phyloP scores from a whole-genome alignment of 2,888 invertebrate genomes.

The Osmoderma eremita region DNA sequence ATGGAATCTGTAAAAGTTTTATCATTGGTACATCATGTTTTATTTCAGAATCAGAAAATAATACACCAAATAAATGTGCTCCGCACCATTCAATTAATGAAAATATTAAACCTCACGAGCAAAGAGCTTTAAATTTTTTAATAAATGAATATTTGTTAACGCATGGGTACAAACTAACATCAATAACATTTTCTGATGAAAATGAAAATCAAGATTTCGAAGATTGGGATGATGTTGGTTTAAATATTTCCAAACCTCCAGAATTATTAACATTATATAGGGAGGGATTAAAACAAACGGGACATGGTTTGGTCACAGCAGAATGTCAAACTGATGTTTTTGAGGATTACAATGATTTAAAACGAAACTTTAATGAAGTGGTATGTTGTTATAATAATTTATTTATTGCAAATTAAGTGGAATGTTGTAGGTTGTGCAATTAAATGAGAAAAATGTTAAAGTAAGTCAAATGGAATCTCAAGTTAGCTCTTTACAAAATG shows the following conservation, averaged over 20 bases:
- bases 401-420: constrained; percentile 3
- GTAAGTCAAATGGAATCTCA: constrained; percentile 61
- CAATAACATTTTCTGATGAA: constrained; percentile 91
- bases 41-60: constrained; percentile 66
- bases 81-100: constrained; percentile 57
- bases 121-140: constrained; percentile 84
- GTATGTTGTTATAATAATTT: constrained; percentile 3
- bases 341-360: constrained; percentile 28
- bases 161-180: constrained; percentile 85
- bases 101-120: constrained; percentile 81
- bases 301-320: constrained; percentile 58
- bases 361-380: constrained; percentile 21
- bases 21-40: background rate
- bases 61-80: constrained; percentile 64
- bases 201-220: constrained; percentile 92
- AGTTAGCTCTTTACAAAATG: constrained; percentile 59
- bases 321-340: constrained; percentile 65
- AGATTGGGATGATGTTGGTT: constrained; percentile 91
- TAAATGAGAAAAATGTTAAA: constrained; percentile 56
- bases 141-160: constrained; percentile 86
- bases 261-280: constrained; percentile 77
- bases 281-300: constrained; percentile 67
- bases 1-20: too few species aligned
- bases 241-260: constrained; percentile 84
- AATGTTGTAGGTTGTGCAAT: constrained; percentile 41